These are phyloP conservation scores for Ophonus ardosiacus DNA, from an alignment of 2,888 invertebrate species.

Conservation along the genomic window DNA sequence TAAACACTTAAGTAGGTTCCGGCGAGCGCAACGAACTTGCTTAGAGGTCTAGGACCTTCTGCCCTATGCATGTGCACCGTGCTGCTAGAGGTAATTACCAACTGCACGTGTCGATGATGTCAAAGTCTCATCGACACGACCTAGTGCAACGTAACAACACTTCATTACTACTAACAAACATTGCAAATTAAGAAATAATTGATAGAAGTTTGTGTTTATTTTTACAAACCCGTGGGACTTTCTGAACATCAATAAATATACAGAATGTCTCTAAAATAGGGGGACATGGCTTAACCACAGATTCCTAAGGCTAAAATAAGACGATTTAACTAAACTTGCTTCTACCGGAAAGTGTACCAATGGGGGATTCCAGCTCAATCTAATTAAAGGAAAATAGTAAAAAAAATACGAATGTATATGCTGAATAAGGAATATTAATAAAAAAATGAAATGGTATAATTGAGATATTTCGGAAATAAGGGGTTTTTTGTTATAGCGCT, in stretches of 20 bases:
- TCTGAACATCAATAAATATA: background rate
- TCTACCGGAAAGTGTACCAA: no score
- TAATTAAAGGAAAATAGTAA: no score
- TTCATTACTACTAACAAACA: background rate
- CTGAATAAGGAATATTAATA: no score
- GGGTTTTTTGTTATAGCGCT: no score
- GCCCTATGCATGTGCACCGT: background rate
- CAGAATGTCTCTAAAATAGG: no score
- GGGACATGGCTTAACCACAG: no score
- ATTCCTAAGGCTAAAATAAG: no score
- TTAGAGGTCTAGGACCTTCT: conserved; percentile 55
- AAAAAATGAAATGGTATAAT: no score
- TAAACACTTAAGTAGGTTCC: conserved; percentile 53
- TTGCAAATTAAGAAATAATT: background rate
- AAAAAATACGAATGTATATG: no score
- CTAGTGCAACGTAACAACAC: background rate
- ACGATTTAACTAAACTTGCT: no score
- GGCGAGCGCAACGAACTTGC: conserved; percentile 48
- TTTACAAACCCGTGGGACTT: background rate
- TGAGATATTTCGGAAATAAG: no score
- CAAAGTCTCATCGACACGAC: background rate
- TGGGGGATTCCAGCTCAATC: no score
- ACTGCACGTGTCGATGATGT: conserved; percentile 37
- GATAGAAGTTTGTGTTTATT: background rate
- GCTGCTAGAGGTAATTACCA: conserved; percentile 36